Conservation (phyloP, 2,113 vertebrate genomes). For the Onychorhynchus coronatus region DNA sequence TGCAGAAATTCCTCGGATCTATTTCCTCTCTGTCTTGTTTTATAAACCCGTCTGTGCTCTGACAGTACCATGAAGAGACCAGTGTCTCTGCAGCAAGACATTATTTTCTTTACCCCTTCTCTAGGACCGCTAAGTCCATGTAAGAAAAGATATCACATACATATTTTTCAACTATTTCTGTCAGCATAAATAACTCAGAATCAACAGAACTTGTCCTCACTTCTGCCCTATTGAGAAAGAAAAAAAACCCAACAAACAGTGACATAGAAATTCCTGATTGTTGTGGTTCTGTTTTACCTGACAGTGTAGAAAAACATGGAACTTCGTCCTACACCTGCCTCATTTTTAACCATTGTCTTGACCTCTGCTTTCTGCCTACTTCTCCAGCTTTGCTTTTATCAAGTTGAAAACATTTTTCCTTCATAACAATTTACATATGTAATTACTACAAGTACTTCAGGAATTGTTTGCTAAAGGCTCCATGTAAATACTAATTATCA, state of each 20-base stretch:
- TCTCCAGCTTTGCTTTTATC: slow-evolving; percentile 29
- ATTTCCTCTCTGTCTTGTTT: background rate
- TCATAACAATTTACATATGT: slow-evolving; percentile 74
- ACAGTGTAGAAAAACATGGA: background rate
- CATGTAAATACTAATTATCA: slow-evolving; percentile 86
- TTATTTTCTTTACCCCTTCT: background rate
- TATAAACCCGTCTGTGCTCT: background rate
- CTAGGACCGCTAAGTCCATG: background rate
- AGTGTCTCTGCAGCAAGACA: background rate
- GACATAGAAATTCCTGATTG: background rate
- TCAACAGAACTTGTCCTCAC: background rate
- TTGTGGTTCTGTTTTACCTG: background rate
- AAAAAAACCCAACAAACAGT: background rate
- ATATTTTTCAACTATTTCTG: background rate
- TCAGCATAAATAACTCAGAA: background rate
- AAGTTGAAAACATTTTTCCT: slow-evolving; percentile 49
- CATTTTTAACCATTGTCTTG: background rate
- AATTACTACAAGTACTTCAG: slow-evolving; percentile 77
- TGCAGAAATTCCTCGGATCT: slow-evolving; percentile 1
- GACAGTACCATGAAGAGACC: background rate
- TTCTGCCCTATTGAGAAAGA: background rate
- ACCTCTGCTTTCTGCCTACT: slow-evolving; percentile 4
- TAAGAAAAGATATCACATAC: background rate
- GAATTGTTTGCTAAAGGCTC: slow-evolving; percentile 79
- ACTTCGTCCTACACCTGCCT: background rate